Base-by-base conservation (phyloP, 2,113 vertebrate species). In the Embiotoca jacksoni region DNA sequence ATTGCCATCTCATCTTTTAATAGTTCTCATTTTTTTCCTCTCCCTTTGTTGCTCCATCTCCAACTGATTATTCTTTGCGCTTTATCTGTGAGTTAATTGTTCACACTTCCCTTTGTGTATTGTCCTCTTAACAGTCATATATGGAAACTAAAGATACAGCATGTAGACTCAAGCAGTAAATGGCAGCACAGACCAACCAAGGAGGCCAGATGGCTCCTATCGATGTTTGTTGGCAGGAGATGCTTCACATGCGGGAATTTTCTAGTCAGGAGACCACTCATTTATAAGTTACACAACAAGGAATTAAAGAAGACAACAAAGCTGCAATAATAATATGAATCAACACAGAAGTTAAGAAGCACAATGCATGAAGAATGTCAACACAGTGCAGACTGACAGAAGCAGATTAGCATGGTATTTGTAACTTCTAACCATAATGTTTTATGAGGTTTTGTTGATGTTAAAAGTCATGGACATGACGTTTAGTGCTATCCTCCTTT, bases 191-290 rank as follows among this genome's bases (percentile, higher is more conserved):
- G 37, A 53, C 16, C 13, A 55, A 56, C 35, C 15, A 56, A 57
- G 61, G 50, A 77, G 72, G 31, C 57, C 71, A 85, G 66, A 71
- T 84, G 75, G 79, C 62, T 84, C 30, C 52, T 54, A 31, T 58
- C 41, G 36, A 44, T 64, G 69, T 88, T 67, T 68, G 77, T 70
- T 67, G 64, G 75, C 54, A 56, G 68, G 46, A 75, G 62, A 77
- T 58, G 49, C 44, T 75, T 85, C 13, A 50, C 47, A 61, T 74
- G 56, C 80, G 60, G 44, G n/a, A 65, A 78, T 70, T 37, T 65
- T 37, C 47, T 73, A 50, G 23, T 52, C 60, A 71, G 30, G 50
- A 66, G 49, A 49, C 11, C 10, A 46, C 36, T 57, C n/a, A 67
- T 30, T n/a, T 61, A 13, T 10, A 47, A 50, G 8, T 65, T 60